Conservation (phyloP, 1,140 invertebrate species). For the Drosophila bipectinata region DNA sequence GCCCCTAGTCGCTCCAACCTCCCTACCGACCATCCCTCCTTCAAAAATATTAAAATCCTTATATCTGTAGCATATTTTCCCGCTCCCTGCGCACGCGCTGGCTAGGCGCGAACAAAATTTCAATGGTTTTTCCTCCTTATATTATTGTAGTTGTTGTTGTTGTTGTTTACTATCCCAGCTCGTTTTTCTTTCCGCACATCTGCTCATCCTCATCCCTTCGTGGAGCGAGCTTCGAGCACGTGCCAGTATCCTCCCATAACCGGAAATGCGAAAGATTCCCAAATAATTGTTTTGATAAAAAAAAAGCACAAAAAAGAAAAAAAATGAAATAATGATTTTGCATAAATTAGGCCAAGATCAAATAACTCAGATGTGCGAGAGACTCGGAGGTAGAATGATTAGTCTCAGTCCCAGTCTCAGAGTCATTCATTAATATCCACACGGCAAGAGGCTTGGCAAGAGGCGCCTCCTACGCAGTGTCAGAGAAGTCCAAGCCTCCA, state of each 20-base stretch:
- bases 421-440: slow-evolving; percentile 72
- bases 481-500: slow-evolving; percentile 32
- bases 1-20: not conserved
- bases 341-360: slow-evolving; percentile 69
- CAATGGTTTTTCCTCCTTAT: slow-evolving; percentile 42
- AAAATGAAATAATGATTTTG: slow-evolving; percentile 38
- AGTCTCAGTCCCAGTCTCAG: slow-evolving; percentile 46
- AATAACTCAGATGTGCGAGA: slow-evolving; percentile 41
- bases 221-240: slow-evolving; percentile 28
- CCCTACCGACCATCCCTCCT: not conserved
- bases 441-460: slow-evolving; percentile 40
- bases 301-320: not conserved
- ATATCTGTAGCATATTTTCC: not conserved
- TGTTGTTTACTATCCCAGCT: not conserved
- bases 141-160: not conserved
- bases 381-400: slow-evolving; percentile 50
- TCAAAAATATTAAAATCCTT: not conserved
- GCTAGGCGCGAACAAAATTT: slow-evolving; percentile 55
- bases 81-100: slow-evolving; percentile 45
- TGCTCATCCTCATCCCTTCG: slow-evolving; percentile 8
- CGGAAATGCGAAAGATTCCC: slow-evolving; percentile 50
- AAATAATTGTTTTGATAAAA: not conserved
- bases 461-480: slow-evolving; percentile 63
- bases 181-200: slow-evolving; percentile 21
- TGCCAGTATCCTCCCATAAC: slow-evolving; percentile 37